These are phyloP conservation scores for Petromus typicus DNA, from an alignment of 2,113 vertebrate genomes.

Conservation along the genomic window DNA sequence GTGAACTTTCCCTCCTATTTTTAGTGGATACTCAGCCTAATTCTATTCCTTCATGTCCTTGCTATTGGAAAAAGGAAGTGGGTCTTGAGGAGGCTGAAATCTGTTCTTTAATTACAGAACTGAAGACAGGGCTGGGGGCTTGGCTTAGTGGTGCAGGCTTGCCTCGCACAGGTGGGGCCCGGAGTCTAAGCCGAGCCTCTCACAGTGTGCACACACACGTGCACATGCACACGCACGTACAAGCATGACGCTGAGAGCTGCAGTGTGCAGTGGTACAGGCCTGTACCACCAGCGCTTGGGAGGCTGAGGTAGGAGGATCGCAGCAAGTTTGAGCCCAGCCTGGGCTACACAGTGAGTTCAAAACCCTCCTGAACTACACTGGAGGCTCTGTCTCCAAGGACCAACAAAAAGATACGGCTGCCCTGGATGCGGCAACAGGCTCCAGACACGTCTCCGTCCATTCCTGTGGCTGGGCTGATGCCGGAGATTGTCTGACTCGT, in stretches of 20 bases:
- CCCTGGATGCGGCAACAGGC: too few relatives aligned
- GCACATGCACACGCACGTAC: neutral
- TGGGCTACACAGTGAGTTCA: neutral
- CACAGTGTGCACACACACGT: too few relatives aligned
- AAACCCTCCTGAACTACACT: neutral
- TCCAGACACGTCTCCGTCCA: neutral
- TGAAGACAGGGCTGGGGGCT: too few relatives aligned
- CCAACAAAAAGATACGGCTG: neutral
- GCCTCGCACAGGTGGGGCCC: too few relatives aligned
- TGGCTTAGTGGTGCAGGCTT: too few relatives aligned
- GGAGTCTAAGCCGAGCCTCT: too few relatives aligned
- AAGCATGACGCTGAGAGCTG: neutral
- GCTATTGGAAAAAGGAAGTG: neutral
- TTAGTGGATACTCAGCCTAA: neutral
- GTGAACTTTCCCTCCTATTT: constrained; percentile 20
- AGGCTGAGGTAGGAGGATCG: neutral
- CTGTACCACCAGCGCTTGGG: neutral
- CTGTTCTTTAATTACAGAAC: too few relatives aligned
- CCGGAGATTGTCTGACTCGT: neutral
- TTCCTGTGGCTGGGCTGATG: neutral
- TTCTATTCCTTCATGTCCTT: neutral
- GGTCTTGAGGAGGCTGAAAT: neutral
- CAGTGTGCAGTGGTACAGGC: neutral
- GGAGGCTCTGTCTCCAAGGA: neutral
- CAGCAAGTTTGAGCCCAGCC: neutral